These are phyloP conservation scores for Aphidius colemani DNA, from an alignment of 2,888 invertebrate species.

Conservation along the genomic window DNA sequence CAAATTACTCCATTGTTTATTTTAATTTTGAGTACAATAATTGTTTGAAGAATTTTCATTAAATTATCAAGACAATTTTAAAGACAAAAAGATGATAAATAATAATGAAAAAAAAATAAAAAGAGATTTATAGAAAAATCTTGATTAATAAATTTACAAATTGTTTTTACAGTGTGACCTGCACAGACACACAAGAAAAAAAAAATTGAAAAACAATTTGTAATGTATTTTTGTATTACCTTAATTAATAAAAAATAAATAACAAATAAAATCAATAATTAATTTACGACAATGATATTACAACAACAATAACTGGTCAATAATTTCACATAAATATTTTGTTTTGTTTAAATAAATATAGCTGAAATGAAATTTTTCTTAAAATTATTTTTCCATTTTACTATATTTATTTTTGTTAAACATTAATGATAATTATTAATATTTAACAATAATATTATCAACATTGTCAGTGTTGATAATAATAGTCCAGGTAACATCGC, in stretches of 20 bases:
- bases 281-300: conserved; percentile 20
- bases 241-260: conserved; percentile 9
- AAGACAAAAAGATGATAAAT: not conserved
- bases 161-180: conserved; percentile 4
- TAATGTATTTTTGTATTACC: not conserved
- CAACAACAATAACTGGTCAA: conserved; percentile 13
- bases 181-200: conserved; percentile 12
- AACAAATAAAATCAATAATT: conserved; percentile 3
- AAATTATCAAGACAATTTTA: not conserved
- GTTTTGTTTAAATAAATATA: not conserved
- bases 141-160: too few relatives aligned
- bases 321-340: not conserved
- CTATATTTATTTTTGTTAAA: conserved; percentile 2
- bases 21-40: not conserved
- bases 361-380: not conserved
- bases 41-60: not conserved
- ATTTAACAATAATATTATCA: not conserved
- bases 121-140: not conserved
- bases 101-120: not conserved
- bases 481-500: not conserved
- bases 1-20: not conserved
- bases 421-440: conserved; percentile 21
- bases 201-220: not conserved
- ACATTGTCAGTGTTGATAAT: too few relatives aligned
- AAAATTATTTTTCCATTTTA: conserved; percentile 4